Percentiles rank a stretch among this genome's conserved stretches.
phyloP scores from a whole-genome alignment of 2,888 invertebrate genomes.

The Drosophila helvetica region DNA sequence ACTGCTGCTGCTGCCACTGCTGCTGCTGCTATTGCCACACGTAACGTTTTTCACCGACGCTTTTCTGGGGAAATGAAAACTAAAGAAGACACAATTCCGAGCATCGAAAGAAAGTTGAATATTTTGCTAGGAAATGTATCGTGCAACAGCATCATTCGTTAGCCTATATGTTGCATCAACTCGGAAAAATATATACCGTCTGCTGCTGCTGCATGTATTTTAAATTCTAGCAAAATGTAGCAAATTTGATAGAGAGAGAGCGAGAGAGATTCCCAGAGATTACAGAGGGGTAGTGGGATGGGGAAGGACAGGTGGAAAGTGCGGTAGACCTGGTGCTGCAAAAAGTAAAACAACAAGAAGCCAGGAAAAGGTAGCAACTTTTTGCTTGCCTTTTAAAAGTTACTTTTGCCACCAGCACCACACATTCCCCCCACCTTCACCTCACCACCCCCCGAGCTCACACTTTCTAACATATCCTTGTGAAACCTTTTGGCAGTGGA shows the following conservation, averaged over 20 bases:
- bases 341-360: constrained; percentile 39
- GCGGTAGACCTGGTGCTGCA: constrained; percentile 24
- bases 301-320: constrained; percentile 2
- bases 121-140: not conserved
- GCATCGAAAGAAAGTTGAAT: not conserved
- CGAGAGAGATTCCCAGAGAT: constrained; percentile 1
- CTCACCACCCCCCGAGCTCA: not conserved
- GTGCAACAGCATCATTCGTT: constrained; percentile 40
- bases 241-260: constrained; percentile 50
- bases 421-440: constrained; percentile 18
- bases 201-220: constrained; percentile 74
- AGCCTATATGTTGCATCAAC: constrained; percentile 72
- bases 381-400: constrained; percentile 78
- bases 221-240: constrained; percentile 80
- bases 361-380: constrained; percentile 52
- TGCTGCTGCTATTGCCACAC: not conserved
- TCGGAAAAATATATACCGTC: too few species aligned
- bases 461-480: constrained; percentile 1
- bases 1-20: constrained; percentile 12
- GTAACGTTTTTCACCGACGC: not conserved
- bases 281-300: too few species aligned
- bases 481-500: constrained; percentile 64
- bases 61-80: not conserved
- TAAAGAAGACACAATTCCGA: not conserved
- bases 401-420: constrained; percentile 62